A percentile compares a stretch with the other conserved stretches of the same genome.
Conservation (phyloP, 1,140 invertebrate genomes). For the Diploscapter pachys region DNA sequence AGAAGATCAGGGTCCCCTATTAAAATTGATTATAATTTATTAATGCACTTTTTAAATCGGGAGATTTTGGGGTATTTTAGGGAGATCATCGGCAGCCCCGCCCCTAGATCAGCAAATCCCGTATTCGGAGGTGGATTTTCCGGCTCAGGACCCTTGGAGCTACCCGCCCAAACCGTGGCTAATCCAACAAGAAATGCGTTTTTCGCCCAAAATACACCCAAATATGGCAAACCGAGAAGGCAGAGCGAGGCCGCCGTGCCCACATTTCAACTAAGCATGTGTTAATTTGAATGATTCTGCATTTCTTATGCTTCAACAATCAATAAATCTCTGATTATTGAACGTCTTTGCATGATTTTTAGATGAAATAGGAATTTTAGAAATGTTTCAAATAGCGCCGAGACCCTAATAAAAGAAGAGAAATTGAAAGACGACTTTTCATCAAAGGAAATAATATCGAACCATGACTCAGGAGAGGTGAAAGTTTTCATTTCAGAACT, state of each 20-base stretch:
- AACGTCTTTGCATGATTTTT: neutral
- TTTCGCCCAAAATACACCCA: conserved; percentile 12
- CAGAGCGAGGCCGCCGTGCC: conserved; percentile 26
- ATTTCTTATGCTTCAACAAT: conserved; percentile 2
- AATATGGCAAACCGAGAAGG: conserved; percentile 20
- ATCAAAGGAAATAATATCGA: no score
- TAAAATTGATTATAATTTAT: no score
- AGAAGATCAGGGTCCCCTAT: no score
- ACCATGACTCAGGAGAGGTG: no score
- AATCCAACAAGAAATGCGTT: conserved; percentile 5
- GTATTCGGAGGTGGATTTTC: neutral
- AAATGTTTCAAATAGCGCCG: no score
- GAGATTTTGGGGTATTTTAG: neutral
- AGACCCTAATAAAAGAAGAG: no score
- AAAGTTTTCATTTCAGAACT: no score
- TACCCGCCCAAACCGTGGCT: neutral
- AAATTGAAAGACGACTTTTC: no score
- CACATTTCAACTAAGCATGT: conserved; percentile 32
- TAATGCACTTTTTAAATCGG: no score
- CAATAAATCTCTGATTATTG: neutral
- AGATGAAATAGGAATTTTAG: no score
- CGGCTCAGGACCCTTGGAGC: neutral
- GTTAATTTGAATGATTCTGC: conserved; percentile 9
- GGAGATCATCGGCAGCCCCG: conserved; percentile 25
- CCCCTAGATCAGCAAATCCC: conserved; percentile 11